These are phyloP conservation scores for Pithys albifrons DNA, from an alignment of 2,113 vertebrate genomes.

Conservation along the genomic window DNA sequence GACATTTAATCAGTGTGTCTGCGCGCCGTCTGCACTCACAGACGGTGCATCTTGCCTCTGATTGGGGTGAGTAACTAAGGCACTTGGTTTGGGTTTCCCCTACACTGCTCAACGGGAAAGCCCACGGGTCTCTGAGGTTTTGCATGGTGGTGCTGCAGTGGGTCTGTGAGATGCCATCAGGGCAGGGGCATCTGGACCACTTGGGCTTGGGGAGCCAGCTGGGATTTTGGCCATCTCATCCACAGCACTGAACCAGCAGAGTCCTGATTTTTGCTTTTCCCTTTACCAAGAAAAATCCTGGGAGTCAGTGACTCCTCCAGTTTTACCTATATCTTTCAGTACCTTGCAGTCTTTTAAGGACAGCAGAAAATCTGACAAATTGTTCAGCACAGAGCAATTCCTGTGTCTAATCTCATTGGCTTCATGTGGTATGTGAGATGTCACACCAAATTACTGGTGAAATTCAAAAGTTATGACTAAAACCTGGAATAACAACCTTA, in stretches of 20 bases:
- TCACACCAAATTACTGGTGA: background rate
- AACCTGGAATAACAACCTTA: background rate
- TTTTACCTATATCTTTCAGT: background rate
- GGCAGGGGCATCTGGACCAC: background rate
- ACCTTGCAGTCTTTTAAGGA: background rate
- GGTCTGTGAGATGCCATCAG: background rate
- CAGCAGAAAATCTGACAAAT: background rate
- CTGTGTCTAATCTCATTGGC: background rate
- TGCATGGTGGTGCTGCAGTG: background rate
- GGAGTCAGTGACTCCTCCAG: background rate
- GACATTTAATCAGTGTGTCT: background rate
- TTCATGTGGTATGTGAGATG: background rate
- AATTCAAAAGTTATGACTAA: background rate
- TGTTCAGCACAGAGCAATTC: background rate
- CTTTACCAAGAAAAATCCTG: background rate
- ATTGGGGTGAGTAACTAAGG: background rate
- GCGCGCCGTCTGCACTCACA: rapidly evolving
- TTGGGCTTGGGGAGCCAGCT: background rate
- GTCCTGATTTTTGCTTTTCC: background rate
- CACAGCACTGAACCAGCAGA: background rate
- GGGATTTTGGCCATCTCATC: background rate
- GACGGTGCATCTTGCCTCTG: background rate
- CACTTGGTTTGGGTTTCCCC: background rate
- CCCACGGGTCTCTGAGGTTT: background rate
- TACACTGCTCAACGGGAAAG: background rate